Evolutionary conservation across 2,113 vertebrate species (phyloP).

Genomic region (Takifugu bimaculatus): DNA sequence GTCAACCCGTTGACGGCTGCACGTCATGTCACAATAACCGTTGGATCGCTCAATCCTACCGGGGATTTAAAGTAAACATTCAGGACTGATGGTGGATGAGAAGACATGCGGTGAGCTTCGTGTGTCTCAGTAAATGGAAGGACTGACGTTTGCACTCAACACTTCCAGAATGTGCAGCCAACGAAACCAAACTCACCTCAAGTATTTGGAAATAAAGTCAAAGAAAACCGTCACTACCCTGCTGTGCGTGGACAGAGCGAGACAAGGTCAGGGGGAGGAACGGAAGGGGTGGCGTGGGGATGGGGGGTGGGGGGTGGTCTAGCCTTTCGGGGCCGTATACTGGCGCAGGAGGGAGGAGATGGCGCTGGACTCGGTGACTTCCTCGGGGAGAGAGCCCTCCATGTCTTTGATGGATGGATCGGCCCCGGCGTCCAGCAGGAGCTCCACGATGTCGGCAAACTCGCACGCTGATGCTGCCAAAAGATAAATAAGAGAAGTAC

Average conservation of each 20-base stretch:
- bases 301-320: conserved; percentile 6
- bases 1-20: conserved; percentile 5
- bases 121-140: conserved; percentile 20
- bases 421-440: conserved; percentile 84
- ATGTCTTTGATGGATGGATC: conserved; percentile 87
- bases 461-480: conserved; percentile 89
- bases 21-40: not conserved
- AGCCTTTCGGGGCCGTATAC: conserved; percentile 77
- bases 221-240: conserved; percentile 22
- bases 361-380: conserved; percentile 87
- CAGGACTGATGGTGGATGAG: conserved; percentile 20
- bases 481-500: not conserved
- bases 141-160: conserved; percentile 17
- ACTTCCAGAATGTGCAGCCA: conserved; percentile 13
- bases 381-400: conserved; percentile 89
- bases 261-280: not conserved
- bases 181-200: conserved; percentile 41
- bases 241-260: conserved; percentile 24
- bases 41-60: conserved; percentile 25
- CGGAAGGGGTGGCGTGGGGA: no score
- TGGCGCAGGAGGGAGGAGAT: conserved; percentile 82
- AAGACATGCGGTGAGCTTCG: conserved; percentile 25
- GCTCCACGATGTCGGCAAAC: conserved; percentile 91
- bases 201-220: conserved; percentile 18
- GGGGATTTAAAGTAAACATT: conserved; percentile 17